Percentiles rank a stretch among this genome's conserved stretches.
These are phyloP conservation scores for Malurus cyaneus DNA, from an alignment of 2,113 vertebrate species.

Conservation along the genomic window DNA sequence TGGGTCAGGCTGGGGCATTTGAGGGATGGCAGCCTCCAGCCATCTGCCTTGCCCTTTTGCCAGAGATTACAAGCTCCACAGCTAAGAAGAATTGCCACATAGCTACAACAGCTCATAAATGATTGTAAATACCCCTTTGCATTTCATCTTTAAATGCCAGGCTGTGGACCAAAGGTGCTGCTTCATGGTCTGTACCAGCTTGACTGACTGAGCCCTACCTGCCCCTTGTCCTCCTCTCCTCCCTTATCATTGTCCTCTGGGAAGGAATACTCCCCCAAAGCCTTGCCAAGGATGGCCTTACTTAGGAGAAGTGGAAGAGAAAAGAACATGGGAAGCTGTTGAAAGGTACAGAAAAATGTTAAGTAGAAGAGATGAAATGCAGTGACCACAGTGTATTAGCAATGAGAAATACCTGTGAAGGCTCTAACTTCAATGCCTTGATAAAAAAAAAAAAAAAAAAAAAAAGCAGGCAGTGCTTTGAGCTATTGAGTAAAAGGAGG, in stretches of 20 bases:
- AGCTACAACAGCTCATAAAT: neutral
- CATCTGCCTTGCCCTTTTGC: neutral
- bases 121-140: neutral
- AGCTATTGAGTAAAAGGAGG: neutral
- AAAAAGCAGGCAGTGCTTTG: neutral
- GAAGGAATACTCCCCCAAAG: neutral
- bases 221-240: neutral
- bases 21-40: neutral
- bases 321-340: neutral
- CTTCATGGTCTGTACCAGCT: neutral
- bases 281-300: neutral
- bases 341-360: neutral
- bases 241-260: no score
- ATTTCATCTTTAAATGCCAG: neutral
- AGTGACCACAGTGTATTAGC: neutral
- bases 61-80: neutral
- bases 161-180: neutral
- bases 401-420: neutral
- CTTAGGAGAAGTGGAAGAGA: neutral
- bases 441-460: neutral
- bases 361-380: neutral
- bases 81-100: neutral
- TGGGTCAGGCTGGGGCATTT: neutral
- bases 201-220: neutral
- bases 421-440: neutral